phyloP scores from a whole-genome alignment of 2,797 vertebrate species.

The Hydrophis major region DNA sequence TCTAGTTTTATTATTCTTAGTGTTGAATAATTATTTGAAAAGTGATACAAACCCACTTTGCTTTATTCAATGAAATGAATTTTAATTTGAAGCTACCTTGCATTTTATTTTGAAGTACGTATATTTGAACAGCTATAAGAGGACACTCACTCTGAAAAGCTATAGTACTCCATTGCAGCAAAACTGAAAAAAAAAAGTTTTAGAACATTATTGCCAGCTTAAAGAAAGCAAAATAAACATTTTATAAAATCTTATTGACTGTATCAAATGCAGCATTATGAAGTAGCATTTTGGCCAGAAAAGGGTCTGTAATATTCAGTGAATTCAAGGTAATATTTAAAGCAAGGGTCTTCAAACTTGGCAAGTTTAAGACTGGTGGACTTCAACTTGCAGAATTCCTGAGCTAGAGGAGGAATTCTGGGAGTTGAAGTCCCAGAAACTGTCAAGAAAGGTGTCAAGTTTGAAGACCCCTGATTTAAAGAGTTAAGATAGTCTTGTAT shows the following conservation, averaged over 20 bases:
- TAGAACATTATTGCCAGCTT: background rate
- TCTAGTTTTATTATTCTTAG: conserved; percentile 41
- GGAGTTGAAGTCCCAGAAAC: too few species aligned
- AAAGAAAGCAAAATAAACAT: background rate
- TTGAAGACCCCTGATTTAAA: background rate
- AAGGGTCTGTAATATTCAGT: background rate
- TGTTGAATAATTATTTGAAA: background rate
- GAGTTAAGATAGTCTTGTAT: background rate
- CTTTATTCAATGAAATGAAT: background rate
- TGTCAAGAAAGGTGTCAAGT: too few species aligned
- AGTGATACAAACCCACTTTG: background rate
- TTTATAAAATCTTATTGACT: background rate
- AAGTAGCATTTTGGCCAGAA: background rate
- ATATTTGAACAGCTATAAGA: background rate
- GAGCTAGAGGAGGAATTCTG: too few species aligned
- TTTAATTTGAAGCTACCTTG: background rate
- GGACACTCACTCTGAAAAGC: background rate
- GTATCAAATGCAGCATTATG: background rate
- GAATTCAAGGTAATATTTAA: background rate
- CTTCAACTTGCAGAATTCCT: too few species aligned
- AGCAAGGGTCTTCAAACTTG: too few species aligned
- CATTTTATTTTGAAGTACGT: background rate
- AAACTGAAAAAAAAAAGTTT: background rate
- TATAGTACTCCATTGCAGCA: background rate
- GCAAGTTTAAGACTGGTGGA: too few species aligned